These are phyloP conservation scores for Osmerus mordax DNA, from an alignment of 2,113 vertebrate species.

Conservation along the genomic window DNA sequence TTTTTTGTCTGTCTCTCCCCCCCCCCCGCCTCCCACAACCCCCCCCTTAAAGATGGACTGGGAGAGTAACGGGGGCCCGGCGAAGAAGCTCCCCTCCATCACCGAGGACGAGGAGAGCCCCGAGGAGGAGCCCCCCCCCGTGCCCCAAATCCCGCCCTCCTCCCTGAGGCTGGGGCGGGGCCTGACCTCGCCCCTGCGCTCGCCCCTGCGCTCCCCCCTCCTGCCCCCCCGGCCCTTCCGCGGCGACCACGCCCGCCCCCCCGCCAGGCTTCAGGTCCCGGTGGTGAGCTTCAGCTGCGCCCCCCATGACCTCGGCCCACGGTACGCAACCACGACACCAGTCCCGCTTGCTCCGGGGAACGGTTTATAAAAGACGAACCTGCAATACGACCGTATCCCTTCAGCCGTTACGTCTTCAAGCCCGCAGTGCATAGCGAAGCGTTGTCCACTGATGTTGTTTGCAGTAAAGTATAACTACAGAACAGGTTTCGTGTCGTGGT, in stretches of 20 bases:
- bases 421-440: too few species aligned
- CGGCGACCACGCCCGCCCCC: constrained; percentile 56
- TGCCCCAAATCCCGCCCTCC: constrained; percentile 53
- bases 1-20: too few species aligned
- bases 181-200: constrained; percentile 69
- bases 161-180: constrained; percentile 60
- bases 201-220: constrained; percentile 63
- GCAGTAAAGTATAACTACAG: too few species aligned
- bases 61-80: constrained; percentile 72
- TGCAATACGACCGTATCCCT: neutral
- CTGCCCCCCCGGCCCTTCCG: constrained; percentile 65
- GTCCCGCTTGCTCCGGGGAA: neutral
- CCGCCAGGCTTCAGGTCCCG: constrained; percentile 72
- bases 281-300: constrained; percentile 69
- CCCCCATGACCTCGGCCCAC: constrained; percentile 71
- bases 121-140: constrained; percentile 63
- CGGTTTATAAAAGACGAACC: neutral
- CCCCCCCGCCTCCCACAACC: neutral
- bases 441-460: too few species aligned
- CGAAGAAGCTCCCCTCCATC: constrained; percentile 77
- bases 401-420: too few species aligned
- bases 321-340: constrained; percentile 49
- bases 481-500: too few species aligned
- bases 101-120: constrained; percentile 75
- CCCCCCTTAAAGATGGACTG: constrained; percentile 58